Evolutionary conservation across 2,797 vertebrate genomes (phyloP), one percentile per base, ranked within the genome.

Genomic region (Ceryle rudis): DNA sequence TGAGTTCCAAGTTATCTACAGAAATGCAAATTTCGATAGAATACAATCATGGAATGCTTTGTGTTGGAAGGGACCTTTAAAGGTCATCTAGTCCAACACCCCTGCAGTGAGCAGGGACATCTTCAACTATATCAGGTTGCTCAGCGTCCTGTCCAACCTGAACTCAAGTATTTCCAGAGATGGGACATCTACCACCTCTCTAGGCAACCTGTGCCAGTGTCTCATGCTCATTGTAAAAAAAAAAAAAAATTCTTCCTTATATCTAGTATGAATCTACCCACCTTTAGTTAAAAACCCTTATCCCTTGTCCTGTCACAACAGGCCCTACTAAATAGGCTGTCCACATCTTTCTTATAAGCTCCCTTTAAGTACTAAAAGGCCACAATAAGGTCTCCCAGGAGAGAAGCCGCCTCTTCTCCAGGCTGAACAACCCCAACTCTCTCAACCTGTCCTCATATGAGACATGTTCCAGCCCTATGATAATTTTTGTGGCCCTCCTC

Each of bases 271-370:
- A 35, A 39, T 28, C 10, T 29, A 42, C 5, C 3, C 3, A 12
- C 3, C 2, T 41, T 62, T n/a, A 42, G 3, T 37, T 74, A 25
- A 70, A 81, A 78, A 19, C 2, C 5, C 41, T 55, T 37, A 14
- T 0, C 1, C 0, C 19, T 25, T 26, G 3, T 4, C 8, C 33
- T 84, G 11, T 6, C 2, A 1, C 29, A 37, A 65, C 14, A 42
- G 7, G 5, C 16, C 7, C 20, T 60, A 5, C 14, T 46, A 10
- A 67, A 65, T 52, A 26, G 7, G 5, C 10, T 46, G 11, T 15
- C 6, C 5, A 11, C 5, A 4, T 15, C 61, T 65, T 81, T 65
- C 28, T 5, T 11, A 1, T 1, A 81, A 9, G 1, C 1, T 25
- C 14, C 6, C 17, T 39, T 33, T 6, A 57, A 7, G 18, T 35